Evolutionary conservation across 2,888 invertebrate genomes (phyloP), one percentile per base, ranked within the genome.

Genomic region (Heliconius cydno): DNA sequence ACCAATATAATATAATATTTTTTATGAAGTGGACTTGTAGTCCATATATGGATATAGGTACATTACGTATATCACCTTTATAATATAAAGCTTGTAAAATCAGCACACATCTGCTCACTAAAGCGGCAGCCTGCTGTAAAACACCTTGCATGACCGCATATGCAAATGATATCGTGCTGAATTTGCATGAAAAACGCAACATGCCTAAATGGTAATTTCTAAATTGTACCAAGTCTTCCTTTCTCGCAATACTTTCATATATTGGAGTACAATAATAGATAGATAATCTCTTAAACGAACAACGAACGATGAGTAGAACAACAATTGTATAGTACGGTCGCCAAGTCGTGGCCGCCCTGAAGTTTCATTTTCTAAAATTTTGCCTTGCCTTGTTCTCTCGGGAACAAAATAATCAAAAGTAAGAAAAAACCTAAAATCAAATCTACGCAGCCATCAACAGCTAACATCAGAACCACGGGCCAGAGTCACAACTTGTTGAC

Each of bases 101-200:
- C 34, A 13, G 57, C 57, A 13, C 22, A 72, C 72, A 72, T 78
- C 65, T 78, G 78, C 66, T 34, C 52, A 25, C 46, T 52, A 72
- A 65, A 72, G 65, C 30, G 66, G 52, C 65, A 73, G 66, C 72
- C 73, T 22, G 73, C 57, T 66, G 52, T 57, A 73, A 73, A 79
- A 68, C 78, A 79, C 74, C 73, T 79, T 68, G 74, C 78, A 79
- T 74, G 78, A 79, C 66, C 60, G 68, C 60, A 63, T 74, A 79
- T 79, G 68, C 74, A 74, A 66, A 63, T 71, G 63, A 13, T 67
- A 41, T 63, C 74, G 67, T 60, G 60, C 63, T 68, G 88, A 90
- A 91, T 91, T 91, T 92, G 90, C 89, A 90, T 86, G 89, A 88
- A 90, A 89, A 89, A 88, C 88, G 88, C 83, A 83, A 80, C 83